phyloP scores from a whole-genome alignment of 1,140 invertebrate species.

The Drosophila bocqueti region DNA sequence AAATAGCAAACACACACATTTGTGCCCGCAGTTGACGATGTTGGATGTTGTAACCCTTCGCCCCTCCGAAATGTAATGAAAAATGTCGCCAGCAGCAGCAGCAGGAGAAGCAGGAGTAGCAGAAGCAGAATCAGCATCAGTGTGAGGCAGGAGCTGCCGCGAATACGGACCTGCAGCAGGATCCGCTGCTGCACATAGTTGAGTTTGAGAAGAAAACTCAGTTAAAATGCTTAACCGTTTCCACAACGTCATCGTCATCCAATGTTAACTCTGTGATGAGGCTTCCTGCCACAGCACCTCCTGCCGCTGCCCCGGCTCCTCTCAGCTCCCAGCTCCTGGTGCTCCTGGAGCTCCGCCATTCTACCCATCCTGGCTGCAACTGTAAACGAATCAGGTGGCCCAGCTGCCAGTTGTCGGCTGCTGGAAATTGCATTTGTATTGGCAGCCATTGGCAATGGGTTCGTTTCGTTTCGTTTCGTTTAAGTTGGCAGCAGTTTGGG shows the following conservation, averaged over 20 bases:
- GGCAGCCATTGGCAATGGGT: constrained; percentile 73
- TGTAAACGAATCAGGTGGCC: constrained; percentile 79
- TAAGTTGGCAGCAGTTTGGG: constrained; percentile 36
- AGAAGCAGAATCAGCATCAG: too few species aligned
- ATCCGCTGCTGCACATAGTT: constrained; percentile 42
- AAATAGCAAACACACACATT: constrained; percentile 82
- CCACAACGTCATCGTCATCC: constrained; percentile 61
- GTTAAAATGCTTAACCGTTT: constrained; percentile 80
- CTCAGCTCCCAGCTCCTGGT: too few species aligned
- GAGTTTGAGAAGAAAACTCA: constrained; percentile 72
- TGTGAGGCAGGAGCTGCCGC: constrained; percentile 10
- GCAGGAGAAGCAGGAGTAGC: constrained; percentile 15
- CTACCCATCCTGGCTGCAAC: constrained; percentile 14
- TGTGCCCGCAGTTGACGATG: constrained; percentile 47
- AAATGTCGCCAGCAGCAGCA: constrained; percentile 63
- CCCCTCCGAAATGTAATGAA: constrained; percentile 72
- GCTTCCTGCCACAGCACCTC: constrained; percentile 26
- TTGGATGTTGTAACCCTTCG: background rate
- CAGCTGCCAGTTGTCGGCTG: constrained; percentile 75
- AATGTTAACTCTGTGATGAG: constrained; percentile 54
- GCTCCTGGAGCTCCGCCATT: constrained; percentile 7
- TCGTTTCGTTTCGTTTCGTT: constrained; percentile 16
- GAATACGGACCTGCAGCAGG: constrained; percentile 19
- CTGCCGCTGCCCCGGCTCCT: background rate
- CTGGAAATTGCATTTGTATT: constrained; percentile 83